A percentile compares a stretch with the other conserved stretches of the same genome.
Evolutionary conservation across 2,888 invertebrate genomes (phyloP).

Genomic region (Troilus luridus): DNA sequence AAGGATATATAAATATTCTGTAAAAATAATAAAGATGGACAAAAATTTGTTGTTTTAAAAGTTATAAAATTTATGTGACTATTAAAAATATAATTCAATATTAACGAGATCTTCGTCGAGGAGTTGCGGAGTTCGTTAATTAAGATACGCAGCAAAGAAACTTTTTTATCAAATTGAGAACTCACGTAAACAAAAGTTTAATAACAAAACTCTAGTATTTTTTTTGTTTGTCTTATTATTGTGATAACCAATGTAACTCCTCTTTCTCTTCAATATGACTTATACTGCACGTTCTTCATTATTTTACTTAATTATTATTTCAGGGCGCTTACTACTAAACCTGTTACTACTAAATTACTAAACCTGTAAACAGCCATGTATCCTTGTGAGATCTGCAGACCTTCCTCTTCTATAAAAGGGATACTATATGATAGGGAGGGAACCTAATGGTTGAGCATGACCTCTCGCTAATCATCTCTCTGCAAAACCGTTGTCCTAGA

Average conservation of each 20-base stretch:
- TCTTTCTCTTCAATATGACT: background rate
- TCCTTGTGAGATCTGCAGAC: too few species aligned
- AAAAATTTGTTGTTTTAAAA: background rate
- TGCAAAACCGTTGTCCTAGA: too few species aligned
- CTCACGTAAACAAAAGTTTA: background rate
- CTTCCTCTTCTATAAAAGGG: too few species aligned
- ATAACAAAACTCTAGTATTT: background rate
- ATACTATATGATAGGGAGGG: too few species aligned
- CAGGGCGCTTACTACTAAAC: too few species aligned
- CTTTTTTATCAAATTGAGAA: constrained; percentile 19
- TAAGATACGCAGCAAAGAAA: background rate
- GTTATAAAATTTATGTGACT: background rate
- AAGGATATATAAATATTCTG: too few species aligned
- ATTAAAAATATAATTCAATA: background rate
- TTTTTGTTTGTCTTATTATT: background rate
- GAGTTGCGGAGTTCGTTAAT: background rate
- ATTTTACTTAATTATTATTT: background rate
- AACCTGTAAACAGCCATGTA: too few species aligned
- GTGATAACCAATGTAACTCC: background rate
- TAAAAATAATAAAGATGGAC: too few species aligned
- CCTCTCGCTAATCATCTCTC: too few species aligned
- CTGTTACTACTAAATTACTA: too few species aligned
- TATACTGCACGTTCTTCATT: background rate
- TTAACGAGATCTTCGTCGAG: background rate
- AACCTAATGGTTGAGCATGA: too few species aligned